phyloP scores from a whole-genome alignment of 2,113 vertebrate species.

The Hydrolagus affinis region DNA sequence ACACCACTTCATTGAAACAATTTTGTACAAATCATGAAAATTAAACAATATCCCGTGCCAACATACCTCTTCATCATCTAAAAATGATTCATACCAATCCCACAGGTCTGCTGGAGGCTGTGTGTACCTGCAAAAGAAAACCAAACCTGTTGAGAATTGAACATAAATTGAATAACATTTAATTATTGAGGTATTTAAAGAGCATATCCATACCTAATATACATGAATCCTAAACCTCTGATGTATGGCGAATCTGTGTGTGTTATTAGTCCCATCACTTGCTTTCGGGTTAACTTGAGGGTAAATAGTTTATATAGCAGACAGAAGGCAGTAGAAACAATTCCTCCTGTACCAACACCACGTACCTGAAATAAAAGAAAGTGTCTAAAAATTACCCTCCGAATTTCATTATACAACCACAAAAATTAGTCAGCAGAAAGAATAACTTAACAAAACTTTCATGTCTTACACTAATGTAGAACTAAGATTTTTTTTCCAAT shows the following conservation, averaged over 20 bases:
- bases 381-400: neutral
- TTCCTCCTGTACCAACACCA: constrained; percentile 94
- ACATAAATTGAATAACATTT: neutral
- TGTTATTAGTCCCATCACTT: constrained; percentile 97
- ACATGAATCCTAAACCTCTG: constrained; percentile 98
- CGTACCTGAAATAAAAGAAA: constrained; percentile 67
- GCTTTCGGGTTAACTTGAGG: constrained; percentile 92
- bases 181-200: neutral
- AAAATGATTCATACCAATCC: constrained; percentile 97
- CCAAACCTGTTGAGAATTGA: neutral
- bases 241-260: constrained; percentile 97
- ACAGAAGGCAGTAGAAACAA: constrained; percentile 95
- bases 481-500: too few relatives aligned
- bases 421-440: too few relatives aligned
- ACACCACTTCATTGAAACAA: neutral
- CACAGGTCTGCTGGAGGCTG: constrained; percentile 91
- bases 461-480: too few relatives aligned
- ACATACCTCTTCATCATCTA: constrained; percentile 99
- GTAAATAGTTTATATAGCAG: constrained; percentile 97
- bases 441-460: neutral
- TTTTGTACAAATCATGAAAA: constrained; percentile 42
- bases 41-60: constrained; percentile 85
- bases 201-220: constrained; percentile 74
- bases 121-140: constrained; percentile 75
- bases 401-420: neutral